Evolutionary conservation across 2,113 vertebrate species (phyloP).

Genomic region (Malurus alboscapulatus): DNA sequence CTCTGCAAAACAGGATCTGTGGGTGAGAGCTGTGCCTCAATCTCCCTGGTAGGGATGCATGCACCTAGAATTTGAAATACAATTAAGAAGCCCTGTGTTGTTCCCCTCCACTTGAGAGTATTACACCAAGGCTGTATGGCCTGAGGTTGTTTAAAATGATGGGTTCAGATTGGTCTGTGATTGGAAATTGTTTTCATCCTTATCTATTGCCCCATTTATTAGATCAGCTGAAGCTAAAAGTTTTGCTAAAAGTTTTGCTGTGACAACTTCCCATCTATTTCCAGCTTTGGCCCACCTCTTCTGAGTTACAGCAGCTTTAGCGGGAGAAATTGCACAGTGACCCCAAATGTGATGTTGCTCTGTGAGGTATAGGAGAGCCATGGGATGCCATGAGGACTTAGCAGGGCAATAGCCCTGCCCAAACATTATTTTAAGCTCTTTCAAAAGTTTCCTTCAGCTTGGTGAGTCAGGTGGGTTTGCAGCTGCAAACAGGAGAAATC

Average conservation of each 20-base stretch:
- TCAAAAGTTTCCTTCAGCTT: not conserved
- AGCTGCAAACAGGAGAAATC: not conserved
- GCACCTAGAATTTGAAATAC: not conserved
- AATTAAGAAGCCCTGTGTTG: not conserved
- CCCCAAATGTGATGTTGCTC: not conserved
- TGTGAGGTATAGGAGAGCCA: not conserved
- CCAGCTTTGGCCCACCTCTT: not conserved
- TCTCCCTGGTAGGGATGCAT: not conserved
- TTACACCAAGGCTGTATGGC: not conserved
- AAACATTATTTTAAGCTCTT: not conserved
- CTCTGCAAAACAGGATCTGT: not conserved
- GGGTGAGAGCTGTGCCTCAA: fast-evolving
- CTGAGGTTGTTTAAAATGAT: not conserved
- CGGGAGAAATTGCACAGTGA: not conserved
- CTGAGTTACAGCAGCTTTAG: not conserved
- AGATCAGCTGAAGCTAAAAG: not conserved
- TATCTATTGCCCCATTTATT: not conserved
- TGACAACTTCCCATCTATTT: not conserved
- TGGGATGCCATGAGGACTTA: not conserved
- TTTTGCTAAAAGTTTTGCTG: not conserved
- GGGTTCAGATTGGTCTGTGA: not conserved
- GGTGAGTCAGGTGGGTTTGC: not conserved
- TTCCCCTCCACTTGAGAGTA: not conserved
- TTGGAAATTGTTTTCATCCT: not conserved
- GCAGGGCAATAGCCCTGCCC: not conserved